These are phyloP conservation scores for Schizopygopsis pylzovi DNA, from an alignment of 2,797 vertebrate genomes.

Conservation along the genomic window DNA sequence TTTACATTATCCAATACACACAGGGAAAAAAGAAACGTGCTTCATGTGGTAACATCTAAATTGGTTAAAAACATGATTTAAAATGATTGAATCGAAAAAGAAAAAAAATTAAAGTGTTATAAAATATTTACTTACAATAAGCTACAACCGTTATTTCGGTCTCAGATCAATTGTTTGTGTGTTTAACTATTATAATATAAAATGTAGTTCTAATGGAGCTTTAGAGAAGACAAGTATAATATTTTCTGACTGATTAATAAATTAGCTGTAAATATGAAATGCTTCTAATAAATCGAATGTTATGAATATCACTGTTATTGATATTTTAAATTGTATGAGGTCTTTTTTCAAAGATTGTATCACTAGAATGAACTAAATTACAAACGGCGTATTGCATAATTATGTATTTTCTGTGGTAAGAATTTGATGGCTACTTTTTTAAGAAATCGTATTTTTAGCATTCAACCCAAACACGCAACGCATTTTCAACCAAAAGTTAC, in stretches of 20 bases:
- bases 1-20: background rate
- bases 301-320: background rate
- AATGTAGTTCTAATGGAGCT: background rate
- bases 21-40: background rate
- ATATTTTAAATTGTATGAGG: background rate
- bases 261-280: background rate
- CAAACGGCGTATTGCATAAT: background rate
- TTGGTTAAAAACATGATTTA: background rate
- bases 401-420: background rate
- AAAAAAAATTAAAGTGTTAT: background rate
- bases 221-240: background rate
- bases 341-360: background rate
- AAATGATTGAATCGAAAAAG: background rate
- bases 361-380: background rate
- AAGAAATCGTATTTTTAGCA: background rate
- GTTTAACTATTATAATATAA: background rate
- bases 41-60: slow-evolving; percentile 6
- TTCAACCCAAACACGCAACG: background rate
- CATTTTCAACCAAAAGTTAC: background rate
- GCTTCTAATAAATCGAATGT: background rate
- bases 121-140: slow-evolving; percentile 6
- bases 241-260: background rate
- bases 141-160: background rate
- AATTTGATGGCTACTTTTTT: background rate
- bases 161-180: background rate